These are phyloP conservation scores for Tor tambroides DNA, from an alignment of 2,113 vertebrate species.

Conservation along the genomic window DNA sequence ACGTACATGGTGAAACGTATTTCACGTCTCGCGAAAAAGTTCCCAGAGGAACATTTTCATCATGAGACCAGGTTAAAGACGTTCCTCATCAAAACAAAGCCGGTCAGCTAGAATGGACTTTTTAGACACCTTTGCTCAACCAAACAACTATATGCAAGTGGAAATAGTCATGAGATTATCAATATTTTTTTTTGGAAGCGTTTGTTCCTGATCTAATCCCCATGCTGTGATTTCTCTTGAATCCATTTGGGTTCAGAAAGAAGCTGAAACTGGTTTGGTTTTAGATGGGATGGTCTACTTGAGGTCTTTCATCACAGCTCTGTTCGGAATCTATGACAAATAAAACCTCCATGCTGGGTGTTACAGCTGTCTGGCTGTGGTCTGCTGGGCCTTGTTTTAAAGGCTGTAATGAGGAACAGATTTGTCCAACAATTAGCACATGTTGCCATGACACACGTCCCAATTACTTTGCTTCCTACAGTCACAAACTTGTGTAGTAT, in stretches of 20 bases:
- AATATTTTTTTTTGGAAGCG: background rate
- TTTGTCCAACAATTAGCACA: conserved; percentile 20
- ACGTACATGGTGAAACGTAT: no score
- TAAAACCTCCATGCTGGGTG: conserved; percentile 23
- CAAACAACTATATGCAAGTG: background rate
- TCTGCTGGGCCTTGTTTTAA: background rate
- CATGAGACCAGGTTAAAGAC: no score
- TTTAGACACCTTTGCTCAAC: background rate
- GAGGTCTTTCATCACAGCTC: background rate
- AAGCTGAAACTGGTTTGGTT: background rate
- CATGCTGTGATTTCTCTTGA: background rate
- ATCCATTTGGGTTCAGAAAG: background rate
- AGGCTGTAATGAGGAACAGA: conserved; percentile 27
- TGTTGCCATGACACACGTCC: background rate
- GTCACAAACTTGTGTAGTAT: background rate
- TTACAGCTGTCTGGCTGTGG: conserved; percentile 12
- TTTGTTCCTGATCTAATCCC: background rate
- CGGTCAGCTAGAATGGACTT: background rate
- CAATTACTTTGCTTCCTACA: conserved; percentile 11
- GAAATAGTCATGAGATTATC: background rate
- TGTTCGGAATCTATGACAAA: conserved; percentile 23
- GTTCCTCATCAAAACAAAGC: no score
- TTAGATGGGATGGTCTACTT: conserved; percentile 7
- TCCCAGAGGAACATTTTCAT: no score
- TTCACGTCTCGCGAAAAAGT: no score